phyloP scores from a whole-genome alignment of 2,113 vertebrate genomes.

The Cyprinodon variegatus region DNA sequence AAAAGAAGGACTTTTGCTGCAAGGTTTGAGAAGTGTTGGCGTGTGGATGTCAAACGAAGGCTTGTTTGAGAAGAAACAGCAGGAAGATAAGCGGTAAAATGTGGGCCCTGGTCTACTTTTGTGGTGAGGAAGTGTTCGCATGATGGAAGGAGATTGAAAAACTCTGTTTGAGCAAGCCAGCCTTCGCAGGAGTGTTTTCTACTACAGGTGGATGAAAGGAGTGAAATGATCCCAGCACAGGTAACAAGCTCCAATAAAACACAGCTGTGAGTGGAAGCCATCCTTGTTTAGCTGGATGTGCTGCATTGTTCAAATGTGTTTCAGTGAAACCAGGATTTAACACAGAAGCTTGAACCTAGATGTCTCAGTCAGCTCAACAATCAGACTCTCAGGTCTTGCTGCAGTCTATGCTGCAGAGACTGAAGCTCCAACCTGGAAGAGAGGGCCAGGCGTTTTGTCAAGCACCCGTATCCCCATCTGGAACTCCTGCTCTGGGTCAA shows the following conservation, averaged over 20 bases:
- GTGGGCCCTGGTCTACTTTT: conserved; percentile 21
- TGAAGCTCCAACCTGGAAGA: conserved; percentile 70
- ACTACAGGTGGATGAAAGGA: conserved; percentile 1
- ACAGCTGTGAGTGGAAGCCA: not conserved
- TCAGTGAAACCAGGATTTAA: conserved; percentile 24
- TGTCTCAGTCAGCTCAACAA: conserved; percentile 70
- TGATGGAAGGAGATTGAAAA: conserved; percentile 27
- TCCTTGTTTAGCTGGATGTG: not conserved
- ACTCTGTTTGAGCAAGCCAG: conserved; percentile 21
- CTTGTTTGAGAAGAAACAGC: conserved; percentile 2
- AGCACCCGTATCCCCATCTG: not conserved
- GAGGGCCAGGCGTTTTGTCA: conserved; percentile 34
- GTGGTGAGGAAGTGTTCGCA: conserved; percentile 2
- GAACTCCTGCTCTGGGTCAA: conserved; percentile 2
- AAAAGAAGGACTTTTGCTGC: conserved; percentile 5
- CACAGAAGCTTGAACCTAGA: conserved; percentile 42
- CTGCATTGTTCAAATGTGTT: conserved; percentile 2
- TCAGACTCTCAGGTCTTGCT: conserved; percentile 71
- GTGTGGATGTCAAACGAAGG: conserved; percentile 6
- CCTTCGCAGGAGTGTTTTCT: not conserved
- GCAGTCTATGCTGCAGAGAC: conserved; percentile 81
- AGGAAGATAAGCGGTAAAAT: conserved; percentile 11
- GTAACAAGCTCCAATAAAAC: not conserved
- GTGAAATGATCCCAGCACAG: conserved; percentile 21
- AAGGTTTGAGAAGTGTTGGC: conserved; percentile 21